Base-by-base conservation (phyloP, 2,888 invertebrate genomes). In the Ptychoptera albimana region DNA sequence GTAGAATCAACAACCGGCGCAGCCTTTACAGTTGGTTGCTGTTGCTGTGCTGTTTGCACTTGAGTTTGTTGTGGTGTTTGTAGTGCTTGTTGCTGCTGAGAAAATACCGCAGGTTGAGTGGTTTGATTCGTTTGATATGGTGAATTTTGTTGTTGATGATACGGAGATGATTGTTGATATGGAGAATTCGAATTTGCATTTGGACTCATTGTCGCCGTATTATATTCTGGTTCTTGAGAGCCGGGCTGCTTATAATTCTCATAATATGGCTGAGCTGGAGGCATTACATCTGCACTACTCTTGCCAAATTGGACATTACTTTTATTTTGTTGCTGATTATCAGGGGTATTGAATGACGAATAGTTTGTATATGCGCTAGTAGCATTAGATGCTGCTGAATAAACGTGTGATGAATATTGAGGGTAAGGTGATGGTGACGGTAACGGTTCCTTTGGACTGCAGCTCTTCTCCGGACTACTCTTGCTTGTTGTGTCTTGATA, bases 401-500 rank as follows among this genome's bases (percentile, higher is more conserved):
- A 75, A 42, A 75, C 71, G 49, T 75, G 74, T 29, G 72, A 70
- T 11, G 70, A 70, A 55, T 71, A 72, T 42, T 72, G 71, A 10
- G 70, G 70, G 56, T 70, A 72, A 42, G 73, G 75, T 1, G 73
- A 70, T 41, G 75, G 75, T 1, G 73, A 70, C 2, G 71, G 69
- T 1, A 78, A 77, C 45, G 77, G 80, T 53, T 84, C 78, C 39
- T 82, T 73, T 1, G 85, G 85, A 57, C 84, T 84, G 56, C 82
- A 82, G 51, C 82, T 84, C 57, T 85, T 86, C 52, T 86, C 85
- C 0, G 85, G 85, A 54, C 84, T 85, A 54, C 82, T 82, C 58
- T 83, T 83, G 5, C 80, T 78, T 0, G 83, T 83, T n/a, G 82
- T 77, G 53, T 88, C 88, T 60, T 89, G 88, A 63, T 89, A 88